Evolutionary conservation across 2,113 vertebrate species (phyloP), one percentile per base, ranked within the genome.

Genomic region (Lanius ludovicianus): DNA sequence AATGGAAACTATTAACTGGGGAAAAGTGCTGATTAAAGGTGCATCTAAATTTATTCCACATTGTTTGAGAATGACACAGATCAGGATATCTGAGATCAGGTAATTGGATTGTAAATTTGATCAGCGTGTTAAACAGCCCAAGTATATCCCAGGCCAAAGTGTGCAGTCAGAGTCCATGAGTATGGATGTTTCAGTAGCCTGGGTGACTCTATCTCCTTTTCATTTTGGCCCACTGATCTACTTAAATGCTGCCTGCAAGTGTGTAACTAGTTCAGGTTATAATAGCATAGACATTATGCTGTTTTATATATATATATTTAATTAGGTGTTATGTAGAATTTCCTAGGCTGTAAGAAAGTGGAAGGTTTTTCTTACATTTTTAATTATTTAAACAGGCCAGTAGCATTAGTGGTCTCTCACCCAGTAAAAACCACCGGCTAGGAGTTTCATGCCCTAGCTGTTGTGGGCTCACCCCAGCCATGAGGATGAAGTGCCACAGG

Each of bases 361-460:
- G 37, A 74, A 42, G 16, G 28, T 28, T 84, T 80, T 68, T 41
- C 27, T 67, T 37, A 14, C 0, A 0, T 37, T 71, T 76, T 76
- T 33, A 64, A 8, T 50, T 10, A 20, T 41, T 60, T 68, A 52
- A 60, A 24, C 0, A 5, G 18, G 18, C 24, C 1, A 1, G 11
- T 56, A 42, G 24, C 50, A 12, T 73, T 56, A 39, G 33, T 63
- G 3, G 22, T n/a, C 1, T 42, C 28, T 78, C 16, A 47, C 11
- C 7, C 49, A 73, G 21, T 3, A 1, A 50, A 75, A 79, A n/a
- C 10, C 15, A 9, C 5, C 0, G 0, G 2, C 9, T 65, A 44
- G 57, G 24, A 52, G 33, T 88, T 79, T 71, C 31, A 19, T 35
- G 10, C 3, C 16, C 16, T 28, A 60, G 46, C 28, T 80, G 63